Percentiles rank a stretch among this genome's conserved stretches.
These are phyloP conservation scores for Lasioglossum oenotherae DNA, from an alignment of 2,888 invertebrate species.

Conservation along the genomic window DNA sequence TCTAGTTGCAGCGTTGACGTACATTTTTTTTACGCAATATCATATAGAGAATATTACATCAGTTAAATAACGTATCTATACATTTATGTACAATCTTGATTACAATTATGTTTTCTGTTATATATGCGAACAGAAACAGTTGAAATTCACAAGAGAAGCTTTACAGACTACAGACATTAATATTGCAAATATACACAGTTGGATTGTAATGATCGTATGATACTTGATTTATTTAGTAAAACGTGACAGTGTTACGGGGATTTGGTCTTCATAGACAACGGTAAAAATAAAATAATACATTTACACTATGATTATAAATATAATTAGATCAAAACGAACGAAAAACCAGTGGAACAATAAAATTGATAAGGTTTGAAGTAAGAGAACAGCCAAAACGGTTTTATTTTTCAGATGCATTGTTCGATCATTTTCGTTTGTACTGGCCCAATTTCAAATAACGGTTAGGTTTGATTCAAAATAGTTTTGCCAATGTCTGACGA, in stretches of 20 bases:
- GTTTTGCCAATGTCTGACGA: neutral
- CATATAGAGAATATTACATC: constrained; percentile 29
- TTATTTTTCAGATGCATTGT: constrained; percentile 29
- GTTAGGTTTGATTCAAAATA: constrained; percentile 36
- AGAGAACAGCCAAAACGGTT: constrained; percentile 7
- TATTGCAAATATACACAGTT: neutral
- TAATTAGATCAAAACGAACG: neutral
- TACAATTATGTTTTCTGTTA: constrained; percentile 10
- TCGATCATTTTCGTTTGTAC: constrained; percentile 19
- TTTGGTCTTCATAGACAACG: constrained; percentile 13
- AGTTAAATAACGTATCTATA: constrained; percentile 14
- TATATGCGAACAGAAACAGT: constrained; percentile 2
- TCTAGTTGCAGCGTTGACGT: constrained; percentile 42
- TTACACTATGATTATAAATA: constrained; percentile 1
- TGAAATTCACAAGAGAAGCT: neutral
- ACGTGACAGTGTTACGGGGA: constrained; percentile 1
- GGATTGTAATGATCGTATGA: neutral
- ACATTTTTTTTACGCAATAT: constrained; percentile 52
- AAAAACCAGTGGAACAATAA: neutral
- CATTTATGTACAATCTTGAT: neutral
- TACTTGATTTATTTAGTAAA: constrained; percentile 11
- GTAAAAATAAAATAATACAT: constrained; percentile 27
- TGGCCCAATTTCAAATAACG: constrained; percentile 52
- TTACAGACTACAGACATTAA: constrained; percentile 5
- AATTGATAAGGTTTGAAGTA: neutral